A percentile compares a stretch with the other conserved stretches of the same genome.
phyloP scores from a whole-genome alignment of 2,113 vertebrate genomes.

The Oryzias celebensis region DNA sequence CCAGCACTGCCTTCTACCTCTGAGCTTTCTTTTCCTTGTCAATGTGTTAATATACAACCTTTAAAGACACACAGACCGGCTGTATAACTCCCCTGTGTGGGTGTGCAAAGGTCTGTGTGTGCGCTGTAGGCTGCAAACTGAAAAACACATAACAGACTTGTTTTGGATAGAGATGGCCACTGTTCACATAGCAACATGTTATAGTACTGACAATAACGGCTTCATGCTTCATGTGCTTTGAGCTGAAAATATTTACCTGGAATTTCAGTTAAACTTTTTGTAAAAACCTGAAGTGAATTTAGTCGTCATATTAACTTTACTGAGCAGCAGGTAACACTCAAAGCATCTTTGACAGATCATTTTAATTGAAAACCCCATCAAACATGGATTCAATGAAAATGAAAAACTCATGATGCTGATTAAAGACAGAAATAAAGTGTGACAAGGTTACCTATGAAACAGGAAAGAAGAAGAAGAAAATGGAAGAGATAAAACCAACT shows the following conservation, averaged over 20 bases:
- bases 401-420: too few species aligned
- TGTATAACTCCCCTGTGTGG: slow-evolving; percentile 34
- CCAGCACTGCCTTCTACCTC: slow-evolving; percentile 21
- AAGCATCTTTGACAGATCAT: too few species aligned
- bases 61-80: slow-evolving; percentile 28
- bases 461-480: too few species aligned
- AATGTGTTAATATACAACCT: slow-evolving; percentile 75
- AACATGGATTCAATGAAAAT: too few species aligned
- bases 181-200: neutral
- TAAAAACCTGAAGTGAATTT: neutral
- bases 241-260: fast-evolving
- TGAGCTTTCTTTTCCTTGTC: slow-evolving; percentile 11
- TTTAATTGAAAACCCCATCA: too few species aligned
- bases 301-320: too few species aligned
- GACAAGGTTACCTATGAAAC: too few species aligned
- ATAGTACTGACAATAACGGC: neutral
- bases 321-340: too few species aligned
- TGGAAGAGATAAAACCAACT: too few species aligned
- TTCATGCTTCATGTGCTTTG: neutral
- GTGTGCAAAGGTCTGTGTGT: slow-evolving; percentile 26
- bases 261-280: neutral
- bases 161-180: neutral
- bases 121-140: slow-evolving; percentile 19
- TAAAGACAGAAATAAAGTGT: too few species aligned
- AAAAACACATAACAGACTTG: slow-evolving; percentile 4